A percentile compares a stretch with the other conserved stretches of the same genome.
These are phyloP conservation scores for Adelosebastes latens DNA, from an alignment of 2,797 vertebrate genomes.

Conservation along the genomic window DNA sequence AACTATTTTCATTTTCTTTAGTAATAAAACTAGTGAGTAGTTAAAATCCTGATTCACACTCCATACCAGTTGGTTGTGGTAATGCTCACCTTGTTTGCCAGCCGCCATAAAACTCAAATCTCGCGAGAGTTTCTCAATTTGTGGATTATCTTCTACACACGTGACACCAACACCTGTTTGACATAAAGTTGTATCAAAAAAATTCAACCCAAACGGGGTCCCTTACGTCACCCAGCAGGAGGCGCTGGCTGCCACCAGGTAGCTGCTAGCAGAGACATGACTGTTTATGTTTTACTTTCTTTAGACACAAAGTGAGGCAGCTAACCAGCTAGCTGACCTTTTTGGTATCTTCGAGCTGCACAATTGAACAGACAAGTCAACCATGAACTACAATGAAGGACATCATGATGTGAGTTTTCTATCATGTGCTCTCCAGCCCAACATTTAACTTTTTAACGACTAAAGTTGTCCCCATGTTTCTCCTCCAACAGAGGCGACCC, in stretches of 20 bases:
- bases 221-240: conserved; percentile 5
- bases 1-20: too few relatives aligned
- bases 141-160: too few relatives aligned
- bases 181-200: too few relatives aligned
- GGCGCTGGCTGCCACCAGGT: background rate
- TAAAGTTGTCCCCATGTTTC: background rate
- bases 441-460: background rate
- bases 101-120: too few relatives aligned
- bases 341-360: background rate
- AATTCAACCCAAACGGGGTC: background rate
- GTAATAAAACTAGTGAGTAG: too few relatives aligned
- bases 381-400: background rate
- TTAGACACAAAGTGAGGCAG: too few relatives aligned
- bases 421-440: fast-evolving
- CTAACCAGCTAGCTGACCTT: background rate
- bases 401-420: conserved; percentile 25
- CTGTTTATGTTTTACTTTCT: background rate
- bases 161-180: too few relatives aligned
- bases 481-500: background rate
- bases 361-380: background rate
- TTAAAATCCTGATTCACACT: too few relatives aligned
- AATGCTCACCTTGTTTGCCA: too few relatives aligned
- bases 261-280: too few relatives aligned
- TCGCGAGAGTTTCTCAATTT: too few relatives aligned
- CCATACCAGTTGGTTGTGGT: too few relatives aligned